Percentiles rank a stretch among this genome's conserved stretches.
phyloP scores from a whole-genome alignment of 2,797 vertebrate genomes.

The Siniperca obscura region DNA sequence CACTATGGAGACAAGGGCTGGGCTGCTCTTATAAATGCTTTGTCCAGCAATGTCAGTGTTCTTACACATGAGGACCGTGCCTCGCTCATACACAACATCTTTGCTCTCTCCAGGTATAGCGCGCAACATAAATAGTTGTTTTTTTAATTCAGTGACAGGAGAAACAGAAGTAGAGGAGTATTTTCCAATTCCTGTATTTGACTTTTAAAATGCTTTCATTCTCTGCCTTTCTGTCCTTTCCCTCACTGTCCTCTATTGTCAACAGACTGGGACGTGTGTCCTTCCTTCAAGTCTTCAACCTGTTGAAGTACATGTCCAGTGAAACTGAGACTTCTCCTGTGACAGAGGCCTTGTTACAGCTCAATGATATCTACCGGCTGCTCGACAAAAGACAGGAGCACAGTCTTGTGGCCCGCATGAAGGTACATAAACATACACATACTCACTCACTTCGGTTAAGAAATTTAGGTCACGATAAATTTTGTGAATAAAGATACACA shows the following conservation, averaged over 20 bases:
- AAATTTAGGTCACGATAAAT: neutral
- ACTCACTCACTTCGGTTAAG: neutral
- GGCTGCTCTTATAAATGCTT: conserved; percentile 82
- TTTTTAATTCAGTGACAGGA: conserved; percentile 8
- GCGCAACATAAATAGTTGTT: neutral
- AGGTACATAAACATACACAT: conserved; percentile 76
- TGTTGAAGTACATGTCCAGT: conserved; percentile 86
- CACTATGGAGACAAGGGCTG: conserved; percentile 89
- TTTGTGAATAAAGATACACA: conserved; percentile 1
- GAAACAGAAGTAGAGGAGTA: neutral
- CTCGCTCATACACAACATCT: conserved; percentile 93
- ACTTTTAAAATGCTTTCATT: neutral
- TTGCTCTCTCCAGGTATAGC: conserved; percentile 90
- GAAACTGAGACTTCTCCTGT: conserved; percentile 89
- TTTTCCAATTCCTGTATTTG: neutral
- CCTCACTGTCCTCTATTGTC: neutral
- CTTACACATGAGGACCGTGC: conserved; percentile 91
- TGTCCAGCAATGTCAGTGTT: conserved; percentile 81
- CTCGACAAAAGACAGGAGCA: conserved; percentile 89
- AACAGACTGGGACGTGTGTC: conserved; percentile 89
- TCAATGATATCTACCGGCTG: conserved; percentile 84
- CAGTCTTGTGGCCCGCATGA: conserved; percentile 80
- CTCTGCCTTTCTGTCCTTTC: neutral
- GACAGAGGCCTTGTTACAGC: conserved; percentile 89
- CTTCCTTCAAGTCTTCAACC: conserved; percentile 85